A percentile compares a stretch with the other conserved stretches of the same genome.
Conservation (phyloP, 2,888 invertebrate species). For the Caenorhabditis wallacei region DNA sequence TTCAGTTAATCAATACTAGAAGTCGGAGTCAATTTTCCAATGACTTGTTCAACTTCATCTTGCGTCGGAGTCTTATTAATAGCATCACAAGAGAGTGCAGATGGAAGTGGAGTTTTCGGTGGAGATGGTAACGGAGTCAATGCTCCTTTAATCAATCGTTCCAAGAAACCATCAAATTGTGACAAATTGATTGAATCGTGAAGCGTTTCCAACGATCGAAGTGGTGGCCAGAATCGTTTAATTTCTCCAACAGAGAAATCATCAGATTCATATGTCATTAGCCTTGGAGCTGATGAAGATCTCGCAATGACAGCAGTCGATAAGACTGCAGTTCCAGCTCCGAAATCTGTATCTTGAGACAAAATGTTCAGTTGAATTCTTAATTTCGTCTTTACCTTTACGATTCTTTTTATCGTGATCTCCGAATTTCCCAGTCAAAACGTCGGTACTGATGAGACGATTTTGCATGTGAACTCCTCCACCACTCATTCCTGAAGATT, state of each 20-base stretch:
- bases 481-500: conserved; percentile 63
- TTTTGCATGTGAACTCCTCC: conserved; percentile 84
- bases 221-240: conserved; percentile 90
- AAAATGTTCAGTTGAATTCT: neutral
- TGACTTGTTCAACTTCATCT: conserved; percentile 59
- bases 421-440: conserved; percentile 89
- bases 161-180: conserved; percentile 72
- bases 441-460: conserved; percentile 95
- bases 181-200: conserved; percentile 87
- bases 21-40: conserved; percentile 43
- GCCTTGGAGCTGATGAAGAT: conserved; percentile 84
- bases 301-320: conserved; percentile 84
- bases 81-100: conserved; percentile 54
- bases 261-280: conserved; percentile 82
- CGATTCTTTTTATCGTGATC: conserved; percentile 69
- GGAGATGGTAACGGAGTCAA: conserved; percentile 71
- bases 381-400: conserved; percentile 68
- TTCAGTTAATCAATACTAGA: conserved; percentile 13
- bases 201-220: conserved; percentile 96
- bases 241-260: conserved; percentile 80
- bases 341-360: conserved; percentile 57
- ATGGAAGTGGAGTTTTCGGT: conserved; percentile 70
- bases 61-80: conserved; percentile 60
- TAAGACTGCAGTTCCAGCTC: conserved; percentile 79
- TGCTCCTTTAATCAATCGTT: conserved; percentile 62